Base-by-base conservation (phyloP, 2,888 invertebrate genomes). In the Scaptomyza tumidula region DNA sequence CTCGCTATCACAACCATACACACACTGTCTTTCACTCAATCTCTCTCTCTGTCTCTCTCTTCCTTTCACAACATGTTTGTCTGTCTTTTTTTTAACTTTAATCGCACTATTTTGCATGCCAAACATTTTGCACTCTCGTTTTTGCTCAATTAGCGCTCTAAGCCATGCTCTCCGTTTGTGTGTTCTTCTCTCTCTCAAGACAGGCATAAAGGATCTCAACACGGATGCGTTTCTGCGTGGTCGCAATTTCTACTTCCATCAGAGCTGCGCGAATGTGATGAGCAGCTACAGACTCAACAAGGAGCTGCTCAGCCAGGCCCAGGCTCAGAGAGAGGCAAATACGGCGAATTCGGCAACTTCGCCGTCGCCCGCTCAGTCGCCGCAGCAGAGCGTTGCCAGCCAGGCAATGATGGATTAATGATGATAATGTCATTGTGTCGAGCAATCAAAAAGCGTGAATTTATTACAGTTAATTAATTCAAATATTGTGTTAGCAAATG, bases 201-300 rank as follows among this genome's bases (percentile, higher is more conserved):
- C 91, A 92, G 92, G 92, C 88, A 90, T 92, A 91, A 92, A 91
- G 88, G 92, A 92, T 80, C 89, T 91, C 77, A 88, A 90, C 33
- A 89, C 91, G 63, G 91, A 91, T 71, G 90, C 90, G 73, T 92
- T 91, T 80, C 86, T 92, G 74, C 90, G 92, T 52, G 91, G 92
- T 27, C 89, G 92, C 24, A 91, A 91, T 72, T 88, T 92, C 41
- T 92, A 91, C 66, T 92, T 92, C 35, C 92, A 92, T 75, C 92
- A 92, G 74, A 91, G 91, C 72, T 92, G 92, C 83, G 92, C 92
- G 64, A 92, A 92, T 72, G 91, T 92, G 53, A 92, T 92, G 91
- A 91, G 91, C 67, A 92, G 90, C 77, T 91, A 91, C 68, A 86
- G 91, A 10, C 78, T 91, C 33, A 91, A 89, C 73, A 91, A 91